Evolutionary conservation across 2,888 invertebrate species (phyloP).

Genomic region (Lysandra coridon): DNA sequence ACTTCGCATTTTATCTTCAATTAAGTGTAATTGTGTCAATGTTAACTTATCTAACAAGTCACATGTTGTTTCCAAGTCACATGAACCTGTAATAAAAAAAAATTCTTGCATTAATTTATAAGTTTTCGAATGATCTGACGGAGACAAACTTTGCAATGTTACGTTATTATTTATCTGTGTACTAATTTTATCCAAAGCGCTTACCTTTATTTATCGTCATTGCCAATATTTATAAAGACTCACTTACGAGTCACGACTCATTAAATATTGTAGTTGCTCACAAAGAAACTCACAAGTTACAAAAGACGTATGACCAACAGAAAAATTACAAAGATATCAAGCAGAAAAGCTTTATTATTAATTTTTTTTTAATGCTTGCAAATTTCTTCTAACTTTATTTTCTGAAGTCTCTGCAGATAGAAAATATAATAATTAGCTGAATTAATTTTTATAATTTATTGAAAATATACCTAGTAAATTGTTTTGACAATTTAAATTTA

Average conservation of each 20-base stretch:
- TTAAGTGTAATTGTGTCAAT: slow-evolving; percentile 84
- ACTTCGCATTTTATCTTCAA: slow-evolving; percentile 85
- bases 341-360: no score
- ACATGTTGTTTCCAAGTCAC: slow-evolving; percentile 65
- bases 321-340: no score
- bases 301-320: no score
- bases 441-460: no score
- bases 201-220: slow-evolving; percentile 1
- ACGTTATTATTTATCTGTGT: neutral
- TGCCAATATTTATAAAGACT: neutral
- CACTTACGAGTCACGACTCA: neutral
- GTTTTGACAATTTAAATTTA: no score
- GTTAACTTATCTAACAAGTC: slow-evolving; percentile 84
- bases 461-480: no score
- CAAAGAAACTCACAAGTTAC: neutral
- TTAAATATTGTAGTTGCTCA: neutral
- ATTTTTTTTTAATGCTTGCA: no score
- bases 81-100: slow-evolving; percentile 37
- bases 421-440: no score
- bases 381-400: no score
- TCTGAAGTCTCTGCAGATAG: no score
- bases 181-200: neutral
- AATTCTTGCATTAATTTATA: neutral
- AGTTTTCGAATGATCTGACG: neutral
- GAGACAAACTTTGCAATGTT: neutral